Base-by-base conservation (phyloP, 1,140 invertebrate species). In the Bilobella aurantiaca region DNA sequence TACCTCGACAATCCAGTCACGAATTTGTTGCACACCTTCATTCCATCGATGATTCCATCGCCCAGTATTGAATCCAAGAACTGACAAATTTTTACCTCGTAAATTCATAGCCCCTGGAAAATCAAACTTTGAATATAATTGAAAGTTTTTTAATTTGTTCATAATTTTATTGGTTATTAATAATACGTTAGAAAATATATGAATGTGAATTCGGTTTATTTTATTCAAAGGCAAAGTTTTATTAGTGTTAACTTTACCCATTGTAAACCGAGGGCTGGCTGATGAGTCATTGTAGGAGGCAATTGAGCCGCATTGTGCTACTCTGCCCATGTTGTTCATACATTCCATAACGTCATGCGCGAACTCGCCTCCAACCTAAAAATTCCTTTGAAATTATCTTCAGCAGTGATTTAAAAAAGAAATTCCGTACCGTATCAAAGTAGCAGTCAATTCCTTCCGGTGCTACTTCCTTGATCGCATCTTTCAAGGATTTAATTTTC, bases 401-500 rank as follows among this genome's bases (percentile, higher is more conserved):
- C n/a, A n/a, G 28, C 12, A 58, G 12, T 29, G 14, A 29, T 8
- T 14, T 12, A 53, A 12, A 18, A 18, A 5, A 23, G 23, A 53
- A 53, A 53, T 53, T 3, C 23, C 12, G 21, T 65, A 87, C 86
- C 77, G 87, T 88, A 73, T 88, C 86, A 76, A 88, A 88, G 72
- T 87, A 88, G 68, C 84, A 85, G 71, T 88, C 75, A 32, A 80
- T 69, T 25, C 78, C 79, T 28, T 79, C 69, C 1, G 79, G 78
- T 18, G 77, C 78, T 29, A 71, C 53, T 47, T 61, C 46, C 46
- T 66, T 67, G 3, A 69, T 53, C 8, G 37, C 63, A n/a, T 62
- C 63, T 28, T 67, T 64, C 12, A 66, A 16, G 30, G 63, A 29
- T 65, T 85, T 74, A 32, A 69, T 64, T 16, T 61, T 67, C 28